phyloP scores from a whole-genome alignment of 2,113 vertebrate genomes.

The Phoxinus phoxinus region DNA sequence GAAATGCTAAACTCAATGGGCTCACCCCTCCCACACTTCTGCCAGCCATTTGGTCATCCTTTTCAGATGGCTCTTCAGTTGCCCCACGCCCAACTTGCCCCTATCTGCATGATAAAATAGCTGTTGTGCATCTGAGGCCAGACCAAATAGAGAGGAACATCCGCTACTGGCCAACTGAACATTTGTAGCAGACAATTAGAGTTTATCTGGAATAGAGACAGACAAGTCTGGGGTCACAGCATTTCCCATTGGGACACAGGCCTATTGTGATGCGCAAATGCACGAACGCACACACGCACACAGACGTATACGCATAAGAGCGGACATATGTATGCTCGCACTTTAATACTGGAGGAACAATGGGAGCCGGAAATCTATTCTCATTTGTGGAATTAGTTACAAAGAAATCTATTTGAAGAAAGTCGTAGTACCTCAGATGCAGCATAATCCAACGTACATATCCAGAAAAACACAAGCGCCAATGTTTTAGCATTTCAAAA shows the following conservation, averaged over 20 bases:
- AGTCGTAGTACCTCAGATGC: neutral
- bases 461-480: neutral
- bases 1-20: slow-evolving; percentile 94
- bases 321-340: slow-evolving; percentile 36
- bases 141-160: slow-evolving; percentile 80
- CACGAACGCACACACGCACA: slow-evolving; percentile 53
- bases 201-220: slow-evolving; percentile 84
- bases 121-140: slow-evolving; percentile 79
- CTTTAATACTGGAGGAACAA: slow-evolving; percentile 24
- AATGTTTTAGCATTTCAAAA: neutral
- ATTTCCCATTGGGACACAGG: slow-evolving; percentile 72
- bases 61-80: slow-evolving; percentile 77
- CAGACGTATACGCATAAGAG: slow-evolving; percentile 58
- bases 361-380: slow-evolving; percentile 34
- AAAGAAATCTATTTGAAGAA: slow-evolving; percentile 5
- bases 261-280: slow-evolving; percentile 76
- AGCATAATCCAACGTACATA: neutral
- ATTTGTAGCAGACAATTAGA: slow-evolving; percentile 87
- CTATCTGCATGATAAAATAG: slow-evolving; percentile 84
- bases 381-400: slow-evolving; percentile 5
- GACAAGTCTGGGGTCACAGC: slow-evolving; percentile 82
- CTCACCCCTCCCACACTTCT: slow-evolving; percentile 98
- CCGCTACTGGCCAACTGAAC: slow-evolving; percentile 80
- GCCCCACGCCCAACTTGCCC: slow-evolving; percentile 64
- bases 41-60: slow-evolving; percentile 98